phyloP scores from a whole-genome alignment of 2,888 invertebrate species.

The Pediacus dermestoides region DNA sequence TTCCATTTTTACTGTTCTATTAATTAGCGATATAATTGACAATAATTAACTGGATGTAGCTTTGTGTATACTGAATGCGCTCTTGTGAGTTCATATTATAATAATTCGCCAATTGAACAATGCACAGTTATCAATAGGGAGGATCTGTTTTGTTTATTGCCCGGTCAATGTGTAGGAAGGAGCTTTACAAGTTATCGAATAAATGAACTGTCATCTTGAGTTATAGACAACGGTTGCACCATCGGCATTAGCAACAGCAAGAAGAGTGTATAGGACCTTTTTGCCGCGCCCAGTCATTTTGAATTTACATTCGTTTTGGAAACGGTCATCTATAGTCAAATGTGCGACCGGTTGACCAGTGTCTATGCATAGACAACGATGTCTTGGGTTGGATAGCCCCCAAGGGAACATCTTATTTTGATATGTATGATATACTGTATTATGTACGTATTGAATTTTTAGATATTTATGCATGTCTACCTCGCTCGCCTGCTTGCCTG shows the following conservation, averaged over 20 bases:
- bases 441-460: slow-evolving; percentile 46
- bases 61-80: slow-evolving; percentile 10
- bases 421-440: slow-evolving; percentile 49
- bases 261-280: slow-evolving; percentile 26
- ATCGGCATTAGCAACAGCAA: slow-evolving; percentile 24
- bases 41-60: not conserved
- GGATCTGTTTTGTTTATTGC: no score
- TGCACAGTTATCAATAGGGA: slow-evolving; percentile 32
- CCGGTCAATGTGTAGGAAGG: no score
- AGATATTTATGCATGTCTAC: slow-evolving; percentile 40
- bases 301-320: slow-evolving; percentile 48
- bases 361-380: slow-evolving; percentile 46
- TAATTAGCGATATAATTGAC: slow-evolving; percentile 2
- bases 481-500: slow-evolving; percentile 7
- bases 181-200: slow-evolving; percentile 46
- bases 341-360: slow-evolving; percentile 48
- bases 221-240: slow-evolving; percentile 40
- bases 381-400: slow-evolving; percentile 45
- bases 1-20: slow-evolving; percentile 1
- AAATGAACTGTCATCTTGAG: slow-evolving; percentile 48
- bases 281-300: slow-evolving; percentile 43
- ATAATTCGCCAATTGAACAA: slow-evolving; percentile 25
- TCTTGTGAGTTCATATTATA: slow-evolving; percentile 11
- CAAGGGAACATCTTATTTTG: slow-evolving; percentile 46
- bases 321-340: slow-evolving; percentile 52